These are phyloP conservation scores for Drosophila gaucha DNA, from an alignment of 2,888 invertebrate genomes.

Conservation along the genomic window DNA sequence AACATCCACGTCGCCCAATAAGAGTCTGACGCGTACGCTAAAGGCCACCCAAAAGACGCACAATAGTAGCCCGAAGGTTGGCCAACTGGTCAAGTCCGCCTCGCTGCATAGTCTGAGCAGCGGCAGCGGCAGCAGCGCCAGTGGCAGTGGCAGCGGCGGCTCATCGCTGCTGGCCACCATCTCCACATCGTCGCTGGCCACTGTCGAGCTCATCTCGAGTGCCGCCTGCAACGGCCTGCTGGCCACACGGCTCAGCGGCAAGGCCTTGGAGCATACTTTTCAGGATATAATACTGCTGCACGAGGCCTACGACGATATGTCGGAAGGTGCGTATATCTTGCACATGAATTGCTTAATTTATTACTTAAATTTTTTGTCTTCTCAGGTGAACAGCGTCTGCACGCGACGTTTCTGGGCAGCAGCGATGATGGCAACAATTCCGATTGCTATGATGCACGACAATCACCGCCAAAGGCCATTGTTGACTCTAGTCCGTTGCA, in stretches of 20 bases:
- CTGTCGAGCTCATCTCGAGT: constrained; percentile 82
- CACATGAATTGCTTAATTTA: background rate
- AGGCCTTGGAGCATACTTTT: constrained; percentile 82
- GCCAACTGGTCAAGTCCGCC: constrained; percentile 79
- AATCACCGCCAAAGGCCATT: constrained; percentile 94
- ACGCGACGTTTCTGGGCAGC: constrained; percentile 83
- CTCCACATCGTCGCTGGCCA: constrained; percentile 79
- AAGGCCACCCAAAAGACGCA: constrained; percentile 73
- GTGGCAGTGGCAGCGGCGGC: constrained; percentile 58
- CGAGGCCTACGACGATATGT: constrained; percentile 84
- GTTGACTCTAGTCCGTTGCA: constrained; percentile 97
- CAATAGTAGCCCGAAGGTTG: constrained; percentile 57
- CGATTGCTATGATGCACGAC: constrained; percentile 84
- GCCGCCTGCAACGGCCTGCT: constrained; percentile 82
- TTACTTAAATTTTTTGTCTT: background rate
- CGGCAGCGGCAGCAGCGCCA: constrained; percentile 58
- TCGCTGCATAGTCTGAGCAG: constrained; percentile 79
- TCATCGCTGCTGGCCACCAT: constrained; percentile 82
- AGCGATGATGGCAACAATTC: constrained; percentile 84
- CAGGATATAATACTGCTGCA: constrained; percentile 83
- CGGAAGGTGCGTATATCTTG: constrained; percentile 77
- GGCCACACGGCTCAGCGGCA: constrained; percentile 81
- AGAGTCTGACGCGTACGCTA: constrained; percentile 68
- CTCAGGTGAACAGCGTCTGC: constrained; percentile 84
- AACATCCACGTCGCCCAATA: constrained; percentile 62